Evolutionary conservation across 1,140 invertebrate genomes (phyloP), one percentile per base, ranked within the genome.

Genomic region (Diorhabda sublineata): DNA sequence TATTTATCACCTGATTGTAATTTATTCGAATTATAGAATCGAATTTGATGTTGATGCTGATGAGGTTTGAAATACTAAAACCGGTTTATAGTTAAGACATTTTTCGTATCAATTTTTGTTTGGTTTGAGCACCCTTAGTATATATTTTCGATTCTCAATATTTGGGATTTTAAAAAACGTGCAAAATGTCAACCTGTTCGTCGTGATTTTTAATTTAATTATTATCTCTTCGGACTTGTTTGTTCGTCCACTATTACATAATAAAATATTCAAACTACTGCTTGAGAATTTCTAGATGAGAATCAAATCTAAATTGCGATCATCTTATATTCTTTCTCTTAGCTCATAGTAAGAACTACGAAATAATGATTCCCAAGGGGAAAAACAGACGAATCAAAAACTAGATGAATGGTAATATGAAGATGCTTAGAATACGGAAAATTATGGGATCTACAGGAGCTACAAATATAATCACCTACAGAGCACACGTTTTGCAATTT

Each of bases 351-450:
- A 61, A 71, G 67, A 70, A 58, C 26, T 26, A 26, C 26, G 26
- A 26, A 26, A 26, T 26, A 26, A 26, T 26, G 26, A 26, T 26
- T 26, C 58, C 47, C 60, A 67, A 71, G 61, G 67, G 52, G 58
- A 60, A 69, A 61, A 52, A 68, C 63, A 67, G 66, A 66, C 57
- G 45, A 68, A 64, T 65, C 11, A 8, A 42, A 66, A 68, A 69
- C 70, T 62, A 58, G 61, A 71, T 71, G 70, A 63, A 66, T 52
- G n/a, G 26, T 26, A 26, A 26, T 26, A 67, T 71, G 67, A 67
- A 71, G n/a, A 45, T 67, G 58, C 47, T 69, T 52, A 52, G 47
- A 6, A 52, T 62, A 56, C 5, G 56, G 9, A 69, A 44, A 69
- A 62, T 26, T 26, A 58, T 64, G 64, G 67, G 67, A 42, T 64